A percentile compares a stretch with the other conserved stretches of the same genome.
These are phyloP conservation scores for Aselliscus stoliczkanus DNA, from an alignment of 2,797 vertebrate species.

Conservation along the genomic window DNA sequence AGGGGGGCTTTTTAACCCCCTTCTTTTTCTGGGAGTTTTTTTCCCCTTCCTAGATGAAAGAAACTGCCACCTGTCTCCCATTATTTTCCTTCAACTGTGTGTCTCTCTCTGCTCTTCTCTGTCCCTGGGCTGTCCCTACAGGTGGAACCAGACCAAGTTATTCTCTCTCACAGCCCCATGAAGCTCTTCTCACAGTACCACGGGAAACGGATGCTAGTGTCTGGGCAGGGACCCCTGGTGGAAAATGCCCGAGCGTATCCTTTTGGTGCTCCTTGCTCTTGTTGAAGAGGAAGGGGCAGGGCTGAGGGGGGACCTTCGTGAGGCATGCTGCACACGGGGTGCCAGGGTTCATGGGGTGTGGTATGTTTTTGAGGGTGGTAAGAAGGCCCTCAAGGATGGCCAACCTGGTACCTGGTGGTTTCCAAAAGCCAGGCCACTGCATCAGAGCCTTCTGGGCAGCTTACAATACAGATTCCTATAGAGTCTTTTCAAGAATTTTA, in stretches of 20 bases:
- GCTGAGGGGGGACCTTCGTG: not conserved
- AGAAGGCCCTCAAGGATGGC: not conserved
- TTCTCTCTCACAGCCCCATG: slow-evolving; percentile 96
- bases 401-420: not conserved
- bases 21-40: not conserved
- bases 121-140: slow-evolving; percentile 66
- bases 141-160: slow-evolving; percentile 94
- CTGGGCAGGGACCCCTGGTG: slow-evolving; percentile 91
- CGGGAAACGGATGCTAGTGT: slow-evolving; percentile 89
- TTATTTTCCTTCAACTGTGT: not conserved
- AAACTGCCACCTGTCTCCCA: not conserved
- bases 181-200: slow-evolving; percentile 91
- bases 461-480: not conserved
- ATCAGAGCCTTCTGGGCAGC: not conserved
- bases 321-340: not conserved
- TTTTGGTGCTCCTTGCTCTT: slow-evolving; percentile 45
- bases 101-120: not conserved
- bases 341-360: not conserved
- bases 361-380: not conserved
- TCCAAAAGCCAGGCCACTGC: not conserved
- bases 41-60: not conserved
- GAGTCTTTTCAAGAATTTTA: no score
- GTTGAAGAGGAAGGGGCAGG: not conserved
- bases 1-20: no score
- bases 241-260: slow-evolving; percentile 95